These are phyloP conservation scores for Mesoligia furuncula DNA, from an alignment of 2,888 invertebrate genomes.

Conservation along the genomic window DNA sequence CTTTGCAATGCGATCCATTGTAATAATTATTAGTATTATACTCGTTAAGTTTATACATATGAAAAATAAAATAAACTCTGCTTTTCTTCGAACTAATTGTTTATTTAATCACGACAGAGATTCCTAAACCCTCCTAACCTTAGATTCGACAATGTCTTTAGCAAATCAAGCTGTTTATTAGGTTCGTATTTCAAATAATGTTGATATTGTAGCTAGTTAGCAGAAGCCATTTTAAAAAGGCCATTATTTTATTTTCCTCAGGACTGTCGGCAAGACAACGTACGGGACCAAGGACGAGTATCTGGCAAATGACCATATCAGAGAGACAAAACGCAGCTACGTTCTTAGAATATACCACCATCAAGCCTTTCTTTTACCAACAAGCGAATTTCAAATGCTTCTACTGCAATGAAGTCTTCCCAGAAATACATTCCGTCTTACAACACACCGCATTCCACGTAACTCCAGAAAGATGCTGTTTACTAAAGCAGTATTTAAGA, in stretches of 20 bases:
- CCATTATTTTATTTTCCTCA: slow-evolving; percentile 68
- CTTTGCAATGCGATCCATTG: neutral
- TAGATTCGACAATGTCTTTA: neutral
- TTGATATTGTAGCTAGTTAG: slow-evolving; percentile 9
- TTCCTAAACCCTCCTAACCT: neutral
- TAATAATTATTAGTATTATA: neutral
- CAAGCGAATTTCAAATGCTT: slow-evolving; percentile 88
- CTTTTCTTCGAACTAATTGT: neutral
- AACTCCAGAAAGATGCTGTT: slow-evolving; percentile 76
- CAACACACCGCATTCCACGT: slow-evolving; percentile 78
- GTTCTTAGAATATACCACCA: slow-evolving; percentile 82
- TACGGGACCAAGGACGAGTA: slow-evolving; percentile 80
- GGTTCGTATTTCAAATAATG: slow-evolving; percentile 19
- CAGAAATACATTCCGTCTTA: slow-evolving; percentile 82
- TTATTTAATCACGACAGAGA: neutral
- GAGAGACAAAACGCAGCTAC: slow-evolving; percentile 86
- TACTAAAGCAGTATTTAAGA: slow-evolving; percentile 81
- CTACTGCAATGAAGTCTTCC: slow-evolving; percentile 84
- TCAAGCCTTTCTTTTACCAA: slow-evolving; percentile 86
- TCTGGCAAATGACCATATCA: slow-evolving; percentile 88
- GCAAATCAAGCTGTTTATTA: neutral
- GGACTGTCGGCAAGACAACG: slow-evolving; percentile 68
- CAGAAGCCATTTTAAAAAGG: slow-evolving; percentile 57
- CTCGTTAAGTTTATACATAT: neutral
- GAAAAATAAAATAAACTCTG: slow-evolving; percentile 16